Evolutionary conservation across 2,113 vertebrate species (phyloP).

Genomic region (Morone chrysops): DNA sequence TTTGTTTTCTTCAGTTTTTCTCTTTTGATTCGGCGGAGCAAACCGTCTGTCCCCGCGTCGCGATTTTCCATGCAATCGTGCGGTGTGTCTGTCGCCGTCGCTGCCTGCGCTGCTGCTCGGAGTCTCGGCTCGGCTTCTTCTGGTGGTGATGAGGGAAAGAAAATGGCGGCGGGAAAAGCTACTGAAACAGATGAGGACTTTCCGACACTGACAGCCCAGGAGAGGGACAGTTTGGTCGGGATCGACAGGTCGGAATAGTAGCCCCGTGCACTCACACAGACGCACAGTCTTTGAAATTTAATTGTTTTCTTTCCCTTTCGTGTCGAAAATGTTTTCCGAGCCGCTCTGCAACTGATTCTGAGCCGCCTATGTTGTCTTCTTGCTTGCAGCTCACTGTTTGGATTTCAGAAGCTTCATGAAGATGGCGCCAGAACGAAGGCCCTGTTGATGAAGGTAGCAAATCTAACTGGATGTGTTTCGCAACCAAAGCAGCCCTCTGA

Average conservation of each 20-base stretch:
- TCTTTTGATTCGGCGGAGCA: slow-evolving; percentile 79
- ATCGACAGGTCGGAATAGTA: slow-evolving; percentile 91
- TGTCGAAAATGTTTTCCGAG: slow-evolving; percentile 49
- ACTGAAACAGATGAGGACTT: slow-evolving; percentile 98
- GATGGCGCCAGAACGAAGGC: slow-evolving; percentile 99
- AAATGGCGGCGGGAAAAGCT: slow-evolving; percentile 99
- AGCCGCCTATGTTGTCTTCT: slow-evolving; percentile 85
- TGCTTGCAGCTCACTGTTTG: slow-evolving; percentile 93
- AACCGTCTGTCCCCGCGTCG: slow-evolving; percentile 82
- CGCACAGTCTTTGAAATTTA: slow-evolving; percentile 40
- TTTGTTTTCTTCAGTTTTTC: slow-evolving; percentile 63
- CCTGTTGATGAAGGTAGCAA: slow-evolving; percentile 94
- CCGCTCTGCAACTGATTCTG: slow-evolving; percentile 75
- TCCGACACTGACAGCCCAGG: slow-evolving; percentile 96
- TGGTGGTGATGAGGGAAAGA: slow-evolving; percentile 98
- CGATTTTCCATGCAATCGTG: slow-evolving; percentile 97
- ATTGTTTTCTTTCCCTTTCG: slow-evolving; percentile 30
- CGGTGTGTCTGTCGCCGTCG: slow-evolving; percentile 93
- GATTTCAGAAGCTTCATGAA: slow-evolving; percentile 98
- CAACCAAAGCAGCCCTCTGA: background rate
- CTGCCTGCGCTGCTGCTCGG: slow-evolving; percentile 86
- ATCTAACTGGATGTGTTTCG: slow-evolving; percentile 36
- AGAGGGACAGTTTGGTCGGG: slow-evolving; percentile 91
- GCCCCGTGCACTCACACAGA: slow-evolving; percentile 44
- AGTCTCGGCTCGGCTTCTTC: slow-evolving; percentile 88